phyloP scores from a whole-genome alignment of 2,797 vertebrate genomes.

The Hybognathus amarus region DNA sequence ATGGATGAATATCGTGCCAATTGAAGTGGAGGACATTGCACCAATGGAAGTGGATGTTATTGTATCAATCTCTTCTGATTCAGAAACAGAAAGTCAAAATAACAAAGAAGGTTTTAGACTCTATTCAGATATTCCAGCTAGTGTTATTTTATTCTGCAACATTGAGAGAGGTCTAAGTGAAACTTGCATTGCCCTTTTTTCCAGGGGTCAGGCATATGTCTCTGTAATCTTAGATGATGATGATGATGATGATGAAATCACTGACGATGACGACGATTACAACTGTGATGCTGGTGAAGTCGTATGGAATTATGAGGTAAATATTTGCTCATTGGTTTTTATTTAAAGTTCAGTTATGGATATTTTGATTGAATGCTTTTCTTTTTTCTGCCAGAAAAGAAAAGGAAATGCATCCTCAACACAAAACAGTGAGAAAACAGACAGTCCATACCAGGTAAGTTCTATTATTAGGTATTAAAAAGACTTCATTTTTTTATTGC shows the following conservation, averaged over 20 bases:
- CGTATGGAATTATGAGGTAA: constrained; percentile 30
- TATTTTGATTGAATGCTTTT: background rate
- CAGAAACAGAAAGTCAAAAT: background rate
- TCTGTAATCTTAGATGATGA: constrained; percentile 32
- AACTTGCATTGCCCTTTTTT: background rate
- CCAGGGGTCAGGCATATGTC: background rate
- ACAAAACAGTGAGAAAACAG: background rate
- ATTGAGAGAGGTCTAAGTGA: background rate
- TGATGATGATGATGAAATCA: constrained; percentile 28
- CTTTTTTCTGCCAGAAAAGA: constrained; percentile 2
- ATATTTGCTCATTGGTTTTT: background rate
- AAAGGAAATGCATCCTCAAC: constrained; percentile 1
- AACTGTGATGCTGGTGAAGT: constrained; percentile 39
- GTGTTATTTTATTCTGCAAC: background rate
- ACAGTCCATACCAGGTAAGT: constrained; percentile 35
- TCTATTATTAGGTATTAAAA: background rate
- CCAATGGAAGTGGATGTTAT: constrained; percentile 31
- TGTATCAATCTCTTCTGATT: background rate
- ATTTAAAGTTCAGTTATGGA: background rate
- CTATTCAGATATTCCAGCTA: background rate
- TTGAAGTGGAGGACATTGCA: constrained; percentile 1
- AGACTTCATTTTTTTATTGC: background rate
- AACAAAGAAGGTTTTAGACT: constrained; percentile 22
- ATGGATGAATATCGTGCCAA: constrained; percentile 14
- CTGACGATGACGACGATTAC: constrained; percentile 33